Conservation (phyloP, 35 echinoderm and acorn worm species). For the Eucidaris tribuloides region DNA sequence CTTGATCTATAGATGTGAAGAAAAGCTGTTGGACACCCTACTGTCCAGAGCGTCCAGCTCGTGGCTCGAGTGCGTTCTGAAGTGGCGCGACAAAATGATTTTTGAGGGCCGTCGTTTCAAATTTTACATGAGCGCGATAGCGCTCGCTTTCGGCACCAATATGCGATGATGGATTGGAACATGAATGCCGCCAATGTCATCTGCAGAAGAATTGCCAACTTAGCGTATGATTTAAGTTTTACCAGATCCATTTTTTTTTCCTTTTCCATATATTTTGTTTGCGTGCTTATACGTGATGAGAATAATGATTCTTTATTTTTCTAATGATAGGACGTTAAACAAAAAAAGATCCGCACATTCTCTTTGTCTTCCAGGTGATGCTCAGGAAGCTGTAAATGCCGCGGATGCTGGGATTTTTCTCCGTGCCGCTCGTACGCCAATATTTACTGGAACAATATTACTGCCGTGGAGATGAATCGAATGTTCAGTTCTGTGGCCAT, state of each 20-base stretch:
- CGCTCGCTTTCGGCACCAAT: constrained; percentile 86
- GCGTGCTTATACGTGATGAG: too few species aligned
- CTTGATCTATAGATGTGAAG: neutral
- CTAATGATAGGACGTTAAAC: too few species aligned
- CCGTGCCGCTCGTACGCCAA: constrained; percentile 17
- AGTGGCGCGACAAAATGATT: constrained; percentile 44
- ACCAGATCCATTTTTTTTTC: too few species aligned
- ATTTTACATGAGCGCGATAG: constrained; percentile 62
- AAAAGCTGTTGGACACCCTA: neutral
- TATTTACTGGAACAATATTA: constrained; percentile 70
- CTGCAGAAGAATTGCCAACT: constrained; percentile 83
- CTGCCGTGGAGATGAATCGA: constrained; percentile 67
- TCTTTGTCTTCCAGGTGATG: constrained; percentile 5
- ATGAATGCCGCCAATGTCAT: constrained; percentile 63
- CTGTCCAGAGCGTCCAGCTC: constrained; percentile 1
- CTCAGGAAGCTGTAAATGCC: constrained; percentile 48
- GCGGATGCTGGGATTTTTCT: neutral
- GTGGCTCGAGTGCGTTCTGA: constrained; percentile 43
- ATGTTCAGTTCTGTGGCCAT: constrained; percentile 70
- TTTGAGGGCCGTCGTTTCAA: constrained; percentile 80
- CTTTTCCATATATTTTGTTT: too few species aligned
- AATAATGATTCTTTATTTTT: too few species aligned
- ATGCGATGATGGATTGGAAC: constrained; percentile 89
- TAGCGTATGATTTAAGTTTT: constrained; percentile 78
- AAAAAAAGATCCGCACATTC: too few species aligned